Conservation (phyloP, 1,140 invertebrate species). For the Samia ricini region DNA sequence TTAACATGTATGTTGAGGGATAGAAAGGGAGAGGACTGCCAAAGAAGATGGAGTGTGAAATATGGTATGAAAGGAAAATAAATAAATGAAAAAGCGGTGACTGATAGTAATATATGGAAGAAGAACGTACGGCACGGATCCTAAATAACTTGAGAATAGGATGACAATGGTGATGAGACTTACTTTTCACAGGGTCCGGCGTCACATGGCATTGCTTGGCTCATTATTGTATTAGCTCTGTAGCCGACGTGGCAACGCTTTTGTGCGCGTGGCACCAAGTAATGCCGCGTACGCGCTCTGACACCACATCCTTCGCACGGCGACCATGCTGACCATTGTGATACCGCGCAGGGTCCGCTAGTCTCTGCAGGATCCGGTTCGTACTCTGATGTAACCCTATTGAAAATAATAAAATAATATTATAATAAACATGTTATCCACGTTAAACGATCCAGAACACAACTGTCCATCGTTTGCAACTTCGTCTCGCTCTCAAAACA, state of each 20-base stretch:
- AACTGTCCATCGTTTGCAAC: no score
- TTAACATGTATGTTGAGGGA: no score
- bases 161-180: slow-evolving; percentile 6
- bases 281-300: slow-evolving; percentile 64
- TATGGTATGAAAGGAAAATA: no score
- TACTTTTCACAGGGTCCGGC: slow-evolving; percentile 59
- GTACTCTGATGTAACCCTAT: slow-evolving; percentile 59
- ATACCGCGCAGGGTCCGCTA: slow-evolving; percentile 62
- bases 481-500: no score
- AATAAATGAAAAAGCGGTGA: no score
- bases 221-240: slow-evolving; percentile 51
- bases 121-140: no score
- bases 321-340: slow-evolving; percentile 67
- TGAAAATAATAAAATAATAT: not conserved
- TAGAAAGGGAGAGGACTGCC: no score
- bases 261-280: slow-evolving; percentile 57
- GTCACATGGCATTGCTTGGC: slow-evolving; percentile 67
- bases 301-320: slow-evolving; percentile 65
- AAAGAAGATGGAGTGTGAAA: no score
- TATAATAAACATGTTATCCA: not conserved
- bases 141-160: no score
- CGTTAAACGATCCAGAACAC: no score
- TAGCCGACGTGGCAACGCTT: slow-evolving; percentile 69
- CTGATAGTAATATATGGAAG: no score
- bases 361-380: slow-evolving; percentile 59